Base-by-base conservation (phyloP, 2,113 vertebrate species). In the Cephalopterus ornatus region DNA sequence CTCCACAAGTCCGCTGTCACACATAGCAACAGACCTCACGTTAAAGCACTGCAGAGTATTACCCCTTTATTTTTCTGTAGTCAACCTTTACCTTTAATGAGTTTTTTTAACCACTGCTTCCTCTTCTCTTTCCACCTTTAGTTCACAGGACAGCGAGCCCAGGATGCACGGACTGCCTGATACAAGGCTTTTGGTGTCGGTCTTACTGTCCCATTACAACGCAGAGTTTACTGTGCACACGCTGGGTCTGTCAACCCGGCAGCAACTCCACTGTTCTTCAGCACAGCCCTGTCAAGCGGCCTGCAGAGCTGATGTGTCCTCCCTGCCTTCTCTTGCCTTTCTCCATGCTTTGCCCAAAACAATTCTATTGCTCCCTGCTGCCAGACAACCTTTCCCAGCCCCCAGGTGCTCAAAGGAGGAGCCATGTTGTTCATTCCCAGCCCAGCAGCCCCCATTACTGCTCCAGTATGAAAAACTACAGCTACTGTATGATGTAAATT, bases 401-500 rank as follows among this genome's bases (percentile, higher is more conserved):
- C 41, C 22, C 14, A 33, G 4, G 65, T 12, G 26, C 61, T 55
- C 41, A 42, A 50, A 82, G 55, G 23, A 93, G 53, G 33, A 95
- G 53, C 30, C 42, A 8, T 0, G 1, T 5, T 39, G 33, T 14
- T 75, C 12, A 4, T 71, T 77, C 70, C 33, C 59, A 85, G 79
- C 58, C 71, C 63, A 37, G 28, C 55, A 88, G 55, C n/a, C 56
- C 14, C 4, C 37, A 37, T 76, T 75, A 72, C 61, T 67, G n/a
- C 47, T 89, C 85, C 78, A 44, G 39, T n/a, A 42, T 46, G 77
- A 90, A 77, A 95, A 95, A 82, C 58, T 67, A 65, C 61, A 94
- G 30, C 73, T 28, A 46, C 11, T 1, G 3, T 17, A n/a, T 0
- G 2, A 68, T 2, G 7, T 35, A 72, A 67, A 23, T 73, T 65